Evolutionary conservation across 2,113 vertebrate genomes (phyloP), one percentile per base, ranked within the genome.

Genomic region (Siniperca chuatsi): DNA sequence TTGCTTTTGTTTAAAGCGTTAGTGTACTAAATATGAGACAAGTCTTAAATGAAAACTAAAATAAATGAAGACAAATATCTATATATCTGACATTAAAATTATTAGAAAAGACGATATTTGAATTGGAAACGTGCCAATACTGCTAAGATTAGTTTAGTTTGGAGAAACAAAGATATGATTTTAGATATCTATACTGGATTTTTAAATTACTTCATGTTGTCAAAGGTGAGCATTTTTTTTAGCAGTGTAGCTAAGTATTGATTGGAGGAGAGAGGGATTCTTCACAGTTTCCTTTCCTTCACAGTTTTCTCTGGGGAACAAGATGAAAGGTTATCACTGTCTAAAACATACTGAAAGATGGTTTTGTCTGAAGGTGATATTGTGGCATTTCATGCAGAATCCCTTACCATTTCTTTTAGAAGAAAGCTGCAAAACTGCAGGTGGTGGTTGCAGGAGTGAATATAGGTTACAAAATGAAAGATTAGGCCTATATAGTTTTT

Each of bases 241-340:
- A 85, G n/a, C 72, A 85, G 90, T 83, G 82, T 44, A 65, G 8
- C 21, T 78, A 0, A 0, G 4, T 78, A 74, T 64, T 78, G 82
- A 83, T 80, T 75, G 55, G 71, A 79, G 37, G 78, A 67, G 44
- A 60, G 79, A 77, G 0, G 0, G 35, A 78, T 42, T 74, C 68
- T 69, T 25, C 29, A 29, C 29, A 29, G 29, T 29, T 29, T 29
- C 29, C 35, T 37, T 37, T 68, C 57, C 77, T 81, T 4, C 62
- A 84, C 50, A 37, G 35, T 73, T 70, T 66, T 62, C 55, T 71
- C 52, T 40, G 42, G 72, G 64, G 70, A 75, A 23, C 37, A 62
- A 46, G 35, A 74, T 42, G 61, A 78, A 62, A 69, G 40, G 70
- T 70, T 72, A 70, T 65, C 54, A 40, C 69, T 21, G n/a, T 64